Conservation (phyloP, 1,140 invertebrate species). For the Heliconius hewitsoni region DNA sequence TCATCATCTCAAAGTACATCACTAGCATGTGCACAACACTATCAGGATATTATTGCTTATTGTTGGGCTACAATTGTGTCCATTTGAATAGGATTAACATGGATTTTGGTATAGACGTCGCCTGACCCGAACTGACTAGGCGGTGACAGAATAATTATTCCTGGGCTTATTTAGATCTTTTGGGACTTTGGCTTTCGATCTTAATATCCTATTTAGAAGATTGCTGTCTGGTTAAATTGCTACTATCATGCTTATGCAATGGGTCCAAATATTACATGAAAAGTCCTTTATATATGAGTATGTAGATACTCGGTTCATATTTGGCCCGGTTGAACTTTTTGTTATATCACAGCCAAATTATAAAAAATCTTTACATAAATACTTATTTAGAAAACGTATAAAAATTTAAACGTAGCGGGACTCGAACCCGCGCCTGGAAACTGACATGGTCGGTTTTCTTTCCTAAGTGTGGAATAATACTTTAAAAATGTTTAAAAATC, state of each 20-base stretch:
- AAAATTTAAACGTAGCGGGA: no score
- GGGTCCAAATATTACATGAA: neutral
- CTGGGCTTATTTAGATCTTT: neutral
- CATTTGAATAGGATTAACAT: conserved; percentile 12
- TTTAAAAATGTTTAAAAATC: no score
- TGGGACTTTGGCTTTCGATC: neutral
- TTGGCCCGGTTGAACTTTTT: no score
- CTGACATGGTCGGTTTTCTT: no score
- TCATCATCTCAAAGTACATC: neutral
- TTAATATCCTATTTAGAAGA: neutral
- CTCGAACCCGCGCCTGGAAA: no score
- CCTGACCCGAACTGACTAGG: conserved; percentile 6
- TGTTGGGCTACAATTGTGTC: conserved; percentile 3
- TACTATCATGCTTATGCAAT: neutral
- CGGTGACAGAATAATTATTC: conserved; percentile 13
- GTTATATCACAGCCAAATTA: no score
- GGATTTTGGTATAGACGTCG: conserved; percentile 4
- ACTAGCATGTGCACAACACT: neutral
- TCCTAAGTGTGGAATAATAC: no score
- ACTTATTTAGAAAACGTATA: no score
- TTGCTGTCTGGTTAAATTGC: neutral
- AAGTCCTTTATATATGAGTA: no score
- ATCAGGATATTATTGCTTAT: conserved; percentile 7
- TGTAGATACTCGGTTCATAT: no score
- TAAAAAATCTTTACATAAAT: no score